phyloP scores from a whole-genome alignment of 2,888 invertebrate genomes.

The Xylota segnis region DNA sequence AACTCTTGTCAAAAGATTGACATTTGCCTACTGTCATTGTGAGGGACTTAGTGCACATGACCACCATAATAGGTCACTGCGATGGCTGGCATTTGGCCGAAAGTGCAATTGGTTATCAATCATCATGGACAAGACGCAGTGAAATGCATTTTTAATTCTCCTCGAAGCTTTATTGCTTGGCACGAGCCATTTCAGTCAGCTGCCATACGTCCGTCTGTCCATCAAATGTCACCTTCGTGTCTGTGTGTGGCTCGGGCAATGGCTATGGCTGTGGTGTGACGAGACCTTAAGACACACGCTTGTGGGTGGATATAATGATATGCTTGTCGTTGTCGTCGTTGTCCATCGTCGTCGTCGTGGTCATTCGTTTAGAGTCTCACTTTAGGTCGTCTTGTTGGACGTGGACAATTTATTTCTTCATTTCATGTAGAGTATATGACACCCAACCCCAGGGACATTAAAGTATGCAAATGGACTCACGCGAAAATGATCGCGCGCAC shows the following conservation, averaged over 20 bases:
- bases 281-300: conserved; percentile 42
- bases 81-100: conserved; percentile 16
- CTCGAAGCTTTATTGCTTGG: conserved; percentile 37
- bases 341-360: conserved; percentile 41
- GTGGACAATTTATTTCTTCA: conserved; percentile 62
- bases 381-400: neutral
- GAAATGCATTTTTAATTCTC: conserved; percentile 45
- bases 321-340: conserved; percentile 15
- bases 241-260: conserved; percentile 7
- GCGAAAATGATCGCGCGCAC: conserved; percentile 52
- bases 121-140: conserved; percentile 12
- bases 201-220: conserved; percentile 55
- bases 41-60: neutral
- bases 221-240: conserved; percentile 58
- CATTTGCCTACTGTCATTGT: conserved; percentile 42
- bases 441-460: conserved; percentile 59
- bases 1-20: conserved; percentile 32
- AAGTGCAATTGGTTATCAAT: conserved; percentile 30
- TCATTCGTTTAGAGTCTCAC: conserved; percentile 34
- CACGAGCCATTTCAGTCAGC: conserved; percentile 67
- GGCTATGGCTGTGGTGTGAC: conserved; percentile 27
- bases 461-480: conserved; percentile 48
- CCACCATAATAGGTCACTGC: conserved; percentile 23
- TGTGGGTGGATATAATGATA: conserved; percentile 66
- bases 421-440: conserved; percentile 54